Percentiles rank a stretch among this genome's conserved stretches.
These are phyloP conservation scores for Cercopithecus mona DNA, from an alignment of 2,113 vertebrate genomes.

Conservation along the genomic window DNA sequence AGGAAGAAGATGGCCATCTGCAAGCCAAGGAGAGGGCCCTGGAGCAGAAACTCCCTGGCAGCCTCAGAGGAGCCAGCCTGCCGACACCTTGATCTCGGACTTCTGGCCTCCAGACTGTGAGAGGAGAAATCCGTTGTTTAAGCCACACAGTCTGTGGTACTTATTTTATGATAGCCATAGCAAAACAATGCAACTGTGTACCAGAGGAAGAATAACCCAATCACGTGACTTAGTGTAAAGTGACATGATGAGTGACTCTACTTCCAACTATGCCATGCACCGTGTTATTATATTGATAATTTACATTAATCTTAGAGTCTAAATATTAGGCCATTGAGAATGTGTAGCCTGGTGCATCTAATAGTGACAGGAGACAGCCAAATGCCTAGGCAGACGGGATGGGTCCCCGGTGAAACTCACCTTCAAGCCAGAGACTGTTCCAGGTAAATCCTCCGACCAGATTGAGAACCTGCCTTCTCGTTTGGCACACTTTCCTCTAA, in stretches of 20 bases:
- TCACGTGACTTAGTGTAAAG: not conserved
- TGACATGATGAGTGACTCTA: not conserved
- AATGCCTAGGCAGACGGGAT: no score
- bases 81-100: accelerated
- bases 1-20: not conserved
- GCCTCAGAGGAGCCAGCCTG: accelerated
- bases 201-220: accelerated
- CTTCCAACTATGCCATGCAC: not conserved
- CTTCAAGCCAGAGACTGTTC: no score
- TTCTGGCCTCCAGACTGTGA: not conserved
- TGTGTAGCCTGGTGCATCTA: accelerated
- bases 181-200: not conserved
- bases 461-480: no score
- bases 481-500: no score
- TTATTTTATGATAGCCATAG: not conserved
- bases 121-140: not conserved
- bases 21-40: not conserved
- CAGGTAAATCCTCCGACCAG: no score
- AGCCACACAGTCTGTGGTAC: not conserved
- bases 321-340: accelerated
- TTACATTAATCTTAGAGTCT: not conserved
- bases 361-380: no score
- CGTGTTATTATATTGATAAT: not conserved
- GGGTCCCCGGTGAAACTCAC: no score
- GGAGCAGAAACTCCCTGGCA: no score